These are phyloP conservation scores for Abrostola triplasia DNA, from an alignment of 2,888 invertebrate genomes.

Conservation along the genomic window DNA sequence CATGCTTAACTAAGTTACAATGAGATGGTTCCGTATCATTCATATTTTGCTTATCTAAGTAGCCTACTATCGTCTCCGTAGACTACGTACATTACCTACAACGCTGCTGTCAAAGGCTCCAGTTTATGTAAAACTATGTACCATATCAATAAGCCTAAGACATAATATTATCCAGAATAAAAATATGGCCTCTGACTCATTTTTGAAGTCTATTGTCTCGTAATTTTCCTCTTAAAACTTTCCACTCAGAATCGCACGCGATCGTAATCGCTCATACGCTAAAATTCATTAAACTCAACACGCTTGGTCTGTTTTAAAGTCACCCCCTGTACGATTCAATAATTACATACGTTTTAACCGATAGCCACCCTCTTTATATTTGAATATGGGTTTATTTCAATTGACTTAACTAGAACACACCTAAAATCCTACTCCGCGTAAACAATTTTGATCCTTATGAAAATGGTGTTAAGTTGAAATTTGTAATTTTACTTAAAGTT, in stretches of 20 bases:
- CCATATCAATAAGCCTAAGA: background rate
- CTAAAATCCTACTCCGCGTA: slow-evolving; percentile 11
- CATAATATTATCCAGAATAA: slow-evolving; percentile 18
- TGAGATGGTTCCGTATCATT: too few species aligned
- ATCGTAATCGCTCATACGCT: slow-evolving; percentile 74
- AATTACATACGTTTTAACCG: slow-evolving; percentile 87
- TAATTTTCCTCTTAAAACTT: slow-evolving; percentile 59
- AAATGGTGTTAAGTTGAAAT: slow-evolving; percentile 14
- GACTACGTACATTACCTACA: too few species aligned
- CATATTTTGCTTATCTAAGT: too few species aligned
- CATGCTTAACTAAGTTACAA: too few species aligned
- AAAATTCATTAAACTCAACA: slow-evolving; percentile 83
- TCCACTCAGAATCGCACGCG: slow-evolving; percentile 61
- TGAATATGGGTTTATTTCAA: slow-evolving; percentile 86
- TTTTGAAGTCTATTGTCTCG: slow-evolving; percentile 46
- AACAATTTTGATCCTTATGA: slow-evolving; percentile 44
- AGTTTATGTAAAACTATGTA: background rate
- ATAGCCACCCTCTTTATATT: slow-evolving; percentile 79
- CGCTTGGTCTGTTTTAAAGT: slow-evolving; percentile 77
- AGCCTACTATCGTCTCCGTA: too few species aligned
- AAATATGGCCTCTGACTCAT: slow-evolving; percentile 13
- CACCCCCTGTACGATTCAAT: slow-evolving; percentile 76
- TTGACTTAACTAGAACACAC: slow-evolving; percentile 71
- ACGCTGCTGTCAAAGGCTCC: background rate
- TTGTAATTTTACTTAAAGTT: slow-evolving; percentile 13